phyloP scores from a whole-genome alignment of 2,113 vertebrate species.

The Lampris megalopsis region DNA sequence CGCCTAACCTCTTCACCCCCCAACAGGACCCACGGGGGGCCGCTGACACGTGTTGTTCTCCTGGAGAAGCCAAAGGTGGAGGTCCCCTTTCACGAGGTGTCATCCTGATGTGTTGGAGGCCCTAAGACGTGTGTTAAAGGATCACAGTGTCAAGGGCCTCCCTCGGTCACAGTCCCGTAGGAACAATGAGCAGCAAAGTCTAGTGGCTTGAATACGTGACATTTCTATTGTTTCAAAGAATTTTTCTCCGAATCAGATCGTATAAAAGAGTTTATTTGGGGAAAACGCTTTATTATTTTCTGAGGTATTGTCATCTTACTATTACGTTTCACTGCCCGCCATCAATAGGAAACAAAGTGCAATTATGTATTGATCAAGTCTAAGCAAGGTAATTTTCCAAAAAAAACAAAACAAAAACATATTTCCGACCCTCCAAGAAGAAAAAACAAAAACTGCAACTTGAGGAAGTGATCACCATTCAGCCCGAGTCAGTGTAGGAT shows the following conservation, averaged over 20 bases:
- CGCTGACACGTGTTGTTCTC: constrained; percentile 80
- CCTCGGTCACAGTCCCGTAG: constrained; percentile 49
- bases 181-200: constrained; percentile 59
- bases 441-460: background rate
- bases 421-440: too few relatives aligned
- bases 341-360: background rate
- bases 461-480: constrained; percentile 1
- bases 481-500: background rate
- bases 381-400: background rate
- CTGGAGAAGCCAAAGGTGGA: constrained; percentile 71
- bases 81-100: constrained; percentile 78
- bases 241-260: constrained; percentile 21
- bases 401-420: too few relatives aligned
- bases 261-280: constrained; percentile 16
- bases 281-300: background rate
- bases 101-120: constrained; percentile 77
- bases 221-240: constrained; percentile 22
- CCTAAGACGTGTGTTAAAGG: constrained; percentile 75
- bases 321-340: background rate
- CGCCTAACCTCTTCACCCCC: constrained; percentile 80
- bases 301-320: background rate
- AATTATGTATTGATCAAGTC: background rate
- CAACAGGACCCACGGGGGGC: constrained; percentile 73
- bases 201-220: constrained; percentile 35
- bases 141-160: constrained; percentile 77